phyloP scores from a whole-genome alignment of 1,140 invertebrate genomes.

The Tenebrio molitor region DNA sequence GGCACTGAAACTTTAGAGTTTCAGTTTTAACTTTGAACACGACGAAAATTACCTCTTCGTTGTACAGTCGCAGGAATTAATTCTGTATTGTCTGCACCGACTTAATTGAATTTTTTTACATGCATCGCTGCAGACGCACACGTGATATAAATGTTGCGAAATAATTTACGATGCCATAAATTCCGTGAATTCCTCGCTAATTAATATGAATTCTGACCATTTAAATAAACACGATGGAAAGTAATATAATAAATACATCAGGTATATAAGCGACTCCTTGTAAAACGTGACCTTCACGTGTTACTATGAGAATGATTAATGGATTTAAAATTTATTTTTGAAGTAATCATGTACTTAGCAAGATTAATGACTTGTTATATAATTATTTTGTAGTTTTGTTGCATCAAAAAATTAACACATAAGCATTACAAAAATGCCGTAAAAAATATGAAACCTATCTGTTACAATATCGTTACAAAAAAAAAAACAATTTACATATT shows the following conservation, averaged over 20 bases:
- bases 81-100: too few relatives aligned
- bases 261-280: constrained; percentile 15
- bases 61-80: too few relatives aligned
- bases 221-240: too few relatives aligned
- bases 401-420: constrained; percentile 38
- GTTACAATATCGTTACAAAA: constrained; percentile 22
- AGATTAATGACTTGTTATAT: constrained; percentile 46
- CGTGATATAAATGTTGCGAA: too few relatives aligned
- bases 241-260: constrained; percentile 28
- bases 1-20: constrained; percentile 17
- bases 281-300: constrained; percentile 44
- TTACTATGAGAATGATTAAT: constrained; percentile 50
- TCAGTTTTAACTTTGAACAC: constrained; percentile 22
- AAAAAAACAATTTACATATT: constrained; percentile 27
- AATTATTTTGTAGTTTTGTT: constrained; percentile 39
- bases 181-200: too few relatives aligned
- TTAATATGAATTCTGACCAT: too few relatives aligned
- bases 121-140: too few relatives aligned
- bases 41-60: constrained; percentile 1
- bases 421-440: constrained; percentile 6
- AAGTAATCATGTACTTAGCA: constrained; percentile 52
- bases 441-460: constrained; percentile 31
- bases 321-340: constrained; percentile 46
- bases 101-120: too few relatives aligned
- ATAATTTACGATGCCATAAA: too few relatives aligned